Evolutionary conservation across 1,140 invertebrate species (phyloP).

Genomic region (Pseudomyrmex concolor): DNA sequence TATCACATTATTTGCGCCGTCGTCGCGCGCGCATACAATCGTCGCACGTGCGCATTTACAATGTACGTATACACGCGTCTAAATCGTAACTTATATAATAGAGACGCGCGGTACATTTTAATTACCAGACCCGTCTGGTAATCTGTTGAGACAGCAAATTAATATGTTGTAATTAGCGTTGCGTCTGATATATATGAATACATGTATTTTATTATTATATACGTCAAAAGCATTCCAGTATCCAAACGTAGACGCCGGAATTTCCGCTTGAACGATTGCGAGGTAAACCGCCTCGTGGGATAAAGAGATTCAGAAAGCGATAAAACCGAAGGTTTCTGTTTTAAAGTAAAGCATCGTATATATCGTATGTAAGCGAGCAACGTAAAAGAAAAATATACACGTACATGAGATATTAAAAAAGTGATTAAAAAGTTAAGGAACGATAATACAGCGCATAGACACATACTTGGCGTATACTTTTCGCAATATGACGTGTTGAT

Average conservation of each 20-base stretch:
- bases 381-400: neutral
- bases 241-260: slow-evolving; percentile 46
- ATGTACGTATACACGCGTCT: neutral
- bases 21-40: too few relatives aligned
- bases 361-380: neutral
- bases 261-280: slow-evolving; percentile 29
- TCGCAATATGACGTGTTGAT: too few relatives aligned
- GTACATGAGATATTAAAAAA: neutral
- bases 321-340: slow-evolving; percentile 15
- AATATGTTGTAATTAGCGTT: slow-evolving; percentile 66
- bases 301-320: slow-evolving; percentile 44
- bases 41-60: neutral
- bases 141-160: slow-evolving; percentile 41
- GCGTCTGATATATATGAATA: slow-evolving; percentile 63
- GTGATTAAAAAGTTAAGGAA: neutral
- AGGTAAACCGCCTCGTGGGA: slow-evolving; percentile 24
- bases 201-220: slow-evolving; percentile 65
- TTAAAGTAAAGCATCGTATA: slow-evolving; percentile 25
- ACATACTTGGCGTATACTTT: too few relatives aligned
- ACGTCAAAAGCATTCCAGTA: slow-evolving; percentile 72
- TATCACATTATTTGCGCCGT: slow-evolving; percentile 1
- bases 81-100: neutral
- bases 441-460: too few relatives aligned
- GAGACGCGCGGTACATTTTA: neutral
- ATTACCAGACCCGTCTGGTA: slow-evolving; percentile 3